phyloP scores from a whole-genome alignment of 2,888 invertebrate genomes.

The Malacosoma neustria region DNA sequence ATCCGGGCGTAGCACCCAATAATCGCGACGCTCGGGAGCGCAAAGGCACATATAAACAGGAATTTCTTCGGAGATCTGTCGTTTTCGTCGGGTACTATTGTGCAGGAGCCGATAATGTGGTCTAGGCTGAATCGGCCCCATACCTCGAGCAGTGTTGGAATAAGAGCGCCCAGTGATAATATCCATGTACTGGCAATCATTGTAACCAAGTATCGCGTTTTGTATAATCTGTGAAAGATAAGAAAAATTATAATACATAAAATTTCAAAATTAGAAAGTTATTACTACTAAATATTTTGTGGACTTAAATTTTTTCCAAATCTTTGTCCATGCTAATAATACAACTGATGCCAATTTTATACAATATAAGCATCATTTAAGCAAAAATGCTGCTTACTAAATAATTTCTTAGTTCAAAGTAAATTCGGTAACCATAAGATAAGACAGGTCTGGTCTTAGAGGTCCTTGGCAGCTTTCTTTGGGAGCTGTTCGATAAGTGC shows the following conservation, averaged over 20 bases:
- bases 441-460: too few species aligned
- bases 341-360: not conserved
- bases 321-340: too few species aligned
- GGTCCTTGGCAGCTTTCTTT: too few species aligned
- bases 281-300: not conserved
- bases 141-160: conserved; percentile 81
- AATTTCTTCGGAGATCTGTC: conserved; percentile 83
- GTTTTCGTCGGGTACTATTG: conserved; percentile 80
- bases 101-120: conserved; percentile 82
- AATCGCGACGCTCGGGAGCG: conserved; percentile 88
- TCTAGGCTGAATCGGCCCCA: conserved; percentile 90
- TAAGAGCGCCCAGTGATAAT: conserved; percentile 78
- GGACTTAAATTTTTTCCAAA: not conserved
- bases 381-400: too few species aligned
- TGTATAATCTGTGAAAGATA: conserved; percentile 77
- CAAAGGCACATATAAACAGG: conserved; percentile 87
- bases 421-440: too few species aligned
- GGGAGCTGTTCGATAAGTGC: too few species aligned
- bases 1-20: conserved; percentile 89
- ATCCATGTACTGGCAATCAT: conserved; percentile 86
- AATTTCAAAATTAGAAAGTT: too few species aligned
- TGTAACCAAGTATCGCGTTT: conserved; percentile 76
- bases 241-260: not conserved
- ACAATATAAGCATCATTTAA: too few species aligned
- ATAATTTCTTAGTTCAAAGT: too few species aligned